phyloP scores from a whole-genome alignment of 2,797 vertebrate genomes.

The Argentina silus region DNA sequence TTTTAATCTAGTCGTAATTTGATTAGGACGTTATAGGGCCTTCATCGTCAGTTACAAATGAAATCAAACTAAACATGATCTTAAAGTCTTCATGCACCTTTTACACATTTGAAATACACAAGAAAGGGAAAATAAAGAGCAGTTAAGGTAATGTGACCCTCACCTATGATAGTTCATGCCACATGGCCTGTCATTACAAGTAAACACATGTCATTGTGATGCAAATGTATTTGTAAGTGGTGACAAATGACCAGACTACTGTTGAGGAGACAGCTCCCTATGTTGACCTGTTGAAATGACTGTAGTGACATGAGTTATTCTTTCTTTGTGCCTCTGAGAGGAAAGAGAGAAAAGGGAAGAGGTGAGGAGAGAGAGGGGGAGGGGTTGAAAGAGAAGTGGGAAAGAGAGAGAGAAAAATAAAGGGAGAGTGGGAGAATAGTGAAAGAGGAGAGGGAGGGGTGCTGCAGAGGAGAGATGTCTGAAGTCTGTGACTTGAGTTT shows the following conservation, averaged over 20 bases:
- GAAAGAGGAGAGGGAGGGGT: too few relatives aligned
- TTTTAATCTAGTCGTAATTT: too few relatives aligned
- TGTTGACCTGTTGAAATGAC: constrained; percentile 16
- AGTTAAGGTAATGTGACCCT: background rate
- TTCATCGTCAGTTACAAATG: too few relatives aligned
- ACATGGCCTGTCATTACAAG: background rate
- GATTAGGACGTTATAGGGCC: too few relatives aligned
- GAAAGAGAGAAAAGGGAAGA: background rate
- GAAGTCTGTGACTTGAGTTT: too few relatives aligned
- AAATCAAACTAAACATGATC: too few relatives aligned
- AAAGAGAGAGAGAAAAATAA: background rate
- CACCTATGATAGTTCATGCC: background rate
- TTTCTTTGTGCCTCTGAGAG: background rate
- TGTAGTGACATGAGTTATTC: background rate
- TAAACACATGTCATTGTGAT: background rate
- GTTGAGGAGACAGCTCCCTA: background rate
- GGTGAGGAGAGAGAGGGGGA: background rate
- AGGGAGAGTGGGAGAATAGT: background rate
- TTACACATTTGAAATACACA: background rate
- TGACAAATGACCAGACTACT: background rate
- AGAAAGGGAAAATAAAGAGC: background rate
- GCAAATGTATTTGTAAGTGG: background rate
- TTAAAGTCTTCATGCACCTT: too few relatives aligned
- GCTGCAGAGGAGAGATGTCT: too few relatives aligned
- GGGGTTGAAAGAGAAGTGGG: background rate